These are phyloP conservation scores for Triplophysa tibetana DNA, from an alignment of 2,113 vertebrate species.

Conservation along the genomic window DNA sequence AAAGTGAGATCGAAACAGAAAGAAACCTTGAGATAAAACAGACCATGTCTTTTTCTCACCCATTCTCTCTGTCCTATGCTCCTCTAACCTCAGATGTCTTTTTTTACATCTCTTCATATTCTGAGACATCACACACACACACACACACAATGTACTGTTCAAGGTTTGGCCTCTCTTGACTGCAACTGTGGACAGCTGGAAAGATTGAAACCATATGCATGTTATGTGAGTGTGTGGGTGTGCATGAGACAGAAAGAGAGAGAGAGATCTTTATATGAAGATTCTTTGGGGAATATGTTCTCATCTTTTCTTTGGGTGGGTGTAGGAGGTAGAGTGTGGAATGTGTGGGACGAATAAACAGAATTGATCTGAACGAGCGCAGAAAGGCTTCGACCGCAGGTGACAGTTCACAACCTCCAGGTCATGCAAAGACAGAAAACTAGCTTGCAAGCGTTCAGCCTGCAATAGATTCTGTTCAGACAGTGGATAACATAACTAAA, in stretches of 20 bases:
- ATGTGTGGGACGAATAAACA: conserved; percentile 2
- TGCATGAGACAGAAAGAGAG: conserved; percentile 22
- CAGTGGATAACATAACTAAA: not conserved
- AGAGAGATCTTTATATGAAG: conserved; percentile 44
- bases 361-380: not conserved
- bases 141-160: conserved; percentile 6
- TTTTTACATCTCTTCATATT: conserved; percentile 4
- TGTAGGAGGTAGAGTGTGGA: not conserved
- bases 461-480: not conserved
- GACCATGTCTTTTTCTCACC: conserved; percentile 23
- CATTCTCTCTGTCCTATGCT: not conserved
- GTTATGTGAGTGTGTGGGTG: conserved; percentile 20
- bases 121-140: conserved; percentile 3
- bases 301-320: conserved; percentile 14
- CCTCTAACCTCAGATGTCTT: conserved; percentile 9
- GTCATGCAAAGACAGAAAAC: conserved; percentile 9
- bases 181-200: conserved; percentile 40
- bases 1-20: conserved; percentile 21
- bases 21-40: conserved; percentile 3
- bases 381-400: conserved; percentile 7
- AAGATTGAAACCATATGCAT: conserved; percentile 52
- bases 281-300: conserved; percentile 20
- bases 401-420: conserved; percentile 4
- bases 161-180: conserved; percentile 45
- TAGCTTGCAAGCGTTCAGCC: not conserved